Evolutionary conservation across 1,140 invertebrate genomes (phyloP).

Genomic region (Lysiphlebus fabarum): DNA sequence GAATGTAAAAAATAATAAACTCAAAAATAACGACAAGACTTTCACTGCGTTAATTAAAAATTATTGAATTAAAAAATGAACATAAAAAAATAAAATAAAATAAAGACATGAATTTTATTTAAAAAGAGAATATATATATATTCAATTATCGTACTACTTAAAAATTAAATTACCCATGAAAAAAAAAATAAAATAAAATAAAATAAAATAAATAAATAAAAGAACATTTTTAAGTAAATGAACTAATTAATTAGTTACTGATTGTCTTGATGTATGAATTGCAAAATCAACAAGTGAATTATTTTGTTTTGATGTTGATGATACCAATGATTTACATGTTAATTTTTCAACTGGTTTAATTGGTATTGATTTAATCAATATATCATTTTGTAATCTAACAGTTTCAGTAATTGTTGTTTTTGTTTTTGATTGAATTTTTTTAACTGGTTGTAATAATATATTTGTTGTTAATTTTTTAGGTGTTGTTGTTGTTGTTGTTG

Average conservation of each 20-base stretch:
- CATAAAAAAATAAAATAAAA: too few species aligned
- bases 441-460: conserved; percentile 32
- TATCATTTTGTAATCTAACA: conserved; percentile 38
- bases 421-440: conserved; percentile 36
- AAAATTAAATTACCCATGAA: background rate
- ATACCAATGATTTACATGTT: conserved; percentile 41
- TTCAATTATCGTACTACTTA: too few species aligned
- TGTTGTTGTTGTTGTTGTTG: conserved; percentile 6
- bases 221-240: conserved; percentile 34
- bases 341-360: conserved; percentile 41
- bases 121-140: too few species aligned
- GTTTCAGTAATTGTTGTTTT: conserved; percentile 37
- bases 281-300: conserved; percentile 50
- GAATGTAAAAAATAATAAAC: too few species aligned
- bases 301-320: conserved; percentile 28
- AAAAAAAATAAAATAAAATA: conserved; percentile 16
- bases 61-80: too few species aligned
- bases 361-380: conserved; percentile 41
- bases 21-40: too few species aligned
- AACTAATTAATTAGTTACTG: conserved; percentile 52
- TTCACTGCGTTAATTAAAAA: too few species aligned
- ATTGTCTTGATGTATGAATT: conserved; percentile 48
- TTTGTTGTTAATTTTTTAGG: conserved; percentile 13
- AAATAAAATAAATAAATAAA: conserved; percentile 51
- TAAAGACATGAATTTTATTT: too few species aligned